Base-by-base conservation (phyloP, 2,797 vertebrate genomes). In the Lithobates sylvaticus region DNA sequence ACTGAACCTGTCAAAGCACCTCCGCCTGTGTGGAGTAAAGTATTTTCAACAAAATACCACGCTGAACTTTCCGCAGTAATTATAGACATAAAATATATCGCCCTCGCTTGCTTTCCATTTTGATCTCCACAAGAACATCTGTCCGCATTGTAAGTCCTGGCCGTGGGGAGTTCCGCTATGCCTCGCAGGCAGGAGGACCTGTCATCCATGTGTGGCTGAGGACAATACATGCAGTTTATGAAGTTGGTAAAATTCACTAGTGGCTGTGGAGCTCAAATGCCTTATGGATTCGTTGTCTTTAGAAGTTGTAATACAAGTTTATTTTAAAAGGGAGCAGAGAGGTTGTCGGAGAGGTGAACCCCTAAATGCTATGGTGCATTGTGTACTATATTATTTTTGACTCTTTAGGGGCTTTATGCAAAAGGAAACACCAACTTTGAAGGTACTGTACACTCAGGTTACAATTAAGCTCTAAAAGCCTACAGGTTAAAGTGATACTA, bases 31-130 rank as follows among this genome's bases (percentile, higher is more conserved):
- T 88, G 84, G 39, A 15, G 90, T 27, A 93, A 90, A 44, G 89
- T 90, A 91, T 92, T 93, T 92, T 86, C 91, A 91, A 90, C 89
- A 91, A 93, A 94, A 94, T 92, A 90, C 90, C 93, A 93, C 88
- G 0, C 6, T 91, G 93, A 94, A 92, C 92, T 92, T 92, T 91
- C 85, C 91, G 89, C 86, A 88, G 91, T 91, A 93, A 91, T 94
- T 93, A 93, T 27, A 91, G 89, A 88, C 26, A 34, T 88, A 88
- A 88, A 89, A 84, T 89, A 88, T 50, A 89, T 69, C 78, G 89
- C 88, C 91, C 89, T 89, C 69, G 3, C 54, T 65, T 71, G 88
- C 86, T 86, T 84, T 91, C 88, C 69, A 86, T 88, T 71, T 84
- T 77, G 82, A 90, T 50, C 88, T 88, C 80, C 89, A 82, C 79